Evolutionary conservation across 2,888 invertebrate species (phyloP).

Genomic region (Lasioglossum malachurum): DNA sequence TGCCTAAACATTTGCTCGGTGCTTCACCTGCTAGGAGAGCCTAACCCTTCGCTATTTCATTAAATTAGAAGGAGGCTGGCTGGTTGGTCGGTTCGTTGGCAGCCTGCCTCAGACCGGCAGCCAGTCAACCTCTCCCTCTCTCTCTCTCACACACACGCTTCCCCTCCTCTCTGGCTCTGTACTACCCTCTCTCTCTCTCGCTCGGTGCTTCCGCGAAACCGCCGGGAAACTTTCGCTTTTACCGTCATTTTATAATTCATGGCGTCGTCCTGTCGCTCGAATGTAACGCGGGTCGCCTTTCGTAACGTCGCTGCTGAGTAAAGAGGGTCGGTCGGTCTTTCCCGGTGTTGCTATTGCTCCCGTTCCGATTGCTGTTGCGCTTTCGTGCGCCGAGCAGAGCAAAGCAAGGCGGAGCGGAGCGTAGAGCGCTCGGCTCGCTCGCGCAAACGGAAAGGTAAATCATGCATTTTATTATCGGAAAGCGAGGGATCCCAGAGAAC

Average conservation of each 20-base stretch:
- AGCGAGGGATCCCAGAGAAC: constrained; percentile 48
- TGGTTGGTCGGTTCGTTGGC: constrained; percentile 69
- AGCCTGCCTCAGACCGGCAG: constrained; percentile 45
- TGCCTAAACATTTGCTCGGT: constrained; percentile 81
- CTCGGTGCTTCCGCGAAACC: constrained; percentile 71
- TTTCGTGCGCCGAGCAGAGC: constrained; percentile 39
- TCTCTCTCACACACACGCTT: constrained; percentile 1
- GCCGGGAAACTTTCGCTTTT: constrained; percentile 84
- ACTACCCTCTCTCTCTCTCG: constrained; percentile 1
- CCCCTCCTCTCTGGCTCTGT: constrained; percentile 2
- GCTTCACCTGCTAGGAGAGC: constrained; percentile 77
- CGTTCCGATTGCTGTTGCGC: constrained; percentile 46
- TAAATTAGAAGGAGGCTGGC: constrained; percentile 80
- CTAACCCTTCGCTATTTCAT: constrained; percentile 84
- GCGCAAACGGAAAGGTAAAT: constrained; percentile 79
- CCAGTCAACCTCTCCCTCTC: constrained; percentile 19
- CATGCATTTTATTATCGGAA: constrained; percentile 81
- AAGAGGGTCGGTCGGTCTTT: constrained; percentile 72
- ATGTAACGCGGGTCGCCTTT: constrained; percentile 75
- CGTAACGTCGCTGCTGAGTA: constrained; percentile 75
- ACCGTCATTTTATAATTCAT: constrained; percentile 85
- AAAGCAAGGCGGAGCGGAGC: background rate
- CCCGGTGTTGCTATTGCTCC: constrained; percentile 42
- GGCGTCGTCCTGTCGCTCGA: constrained; percentile 79
- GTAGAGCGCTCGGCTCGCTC: constrained; percentile 29